Conservation (phyloP, 1,140 invertebrate genomes). For the Brachionus manjavacas region DNA sequence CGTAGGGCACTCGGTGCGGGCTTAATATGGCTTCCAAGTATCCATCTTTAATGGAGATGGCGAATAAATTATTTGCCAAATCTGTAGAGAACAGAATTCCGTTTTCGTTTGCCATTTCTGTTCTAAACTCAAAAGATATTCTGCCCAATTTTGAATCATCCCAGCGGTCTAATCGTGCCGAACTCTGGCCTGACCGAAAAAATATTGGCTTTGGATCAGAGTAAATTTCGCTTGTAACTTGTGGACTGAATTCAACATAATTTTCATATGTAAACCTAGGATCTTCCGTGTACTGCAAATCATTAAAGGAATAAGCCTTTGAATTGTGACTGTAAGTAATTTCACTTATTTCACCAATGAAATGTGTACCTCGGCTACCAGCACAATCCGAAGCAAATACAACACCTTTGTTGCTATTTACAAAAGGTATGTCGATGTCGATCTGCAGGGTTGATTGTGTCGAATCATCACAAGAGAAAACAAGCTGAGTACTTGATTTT, state of each 20-base stretch:
- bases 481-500: not conserved
- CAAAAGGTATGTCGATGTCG: constrained; percentile 18
- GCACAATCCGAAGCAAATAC: constrained; percentile 8
- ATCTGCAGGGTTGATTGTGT: not conserved
- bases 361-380: not conserved
- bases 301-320: not conserved
- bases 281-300: constrained; percentile 39
- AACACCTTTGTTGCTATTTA: constrained; percentile 25
- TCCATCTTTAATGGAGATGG: not conserved
- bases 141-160: constrained; percentile 35
- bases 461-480: constrained; percentile 1
- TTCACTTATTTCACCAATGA: constrained; percentile 2
- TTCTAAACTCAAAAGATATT: constrained; percentile 27
- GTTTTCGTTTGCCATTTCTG: constrained; percentile 4
- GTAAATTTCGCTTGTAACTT: constrained; percentile 7
- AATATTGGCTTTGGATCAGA: constrained; percentile 38
- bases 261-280: constrained; percentile 27
- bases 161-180: not conserved
- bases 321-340: constrained; percentile 26
- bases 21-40: constrained; percentile 17
- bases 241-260: constrained; percentile 31
- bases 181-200: not conserved
- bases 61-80: not conserved
- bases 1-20: constrained; percentile 24
- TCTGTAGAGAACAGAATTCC: constrained; percentile 9